Percentiles rank a stretch among this genome's conserved stretches.
Conservation (phyloP, 1,140 invertebrate species). For the Muscidifurax raptorellus region DNA sequence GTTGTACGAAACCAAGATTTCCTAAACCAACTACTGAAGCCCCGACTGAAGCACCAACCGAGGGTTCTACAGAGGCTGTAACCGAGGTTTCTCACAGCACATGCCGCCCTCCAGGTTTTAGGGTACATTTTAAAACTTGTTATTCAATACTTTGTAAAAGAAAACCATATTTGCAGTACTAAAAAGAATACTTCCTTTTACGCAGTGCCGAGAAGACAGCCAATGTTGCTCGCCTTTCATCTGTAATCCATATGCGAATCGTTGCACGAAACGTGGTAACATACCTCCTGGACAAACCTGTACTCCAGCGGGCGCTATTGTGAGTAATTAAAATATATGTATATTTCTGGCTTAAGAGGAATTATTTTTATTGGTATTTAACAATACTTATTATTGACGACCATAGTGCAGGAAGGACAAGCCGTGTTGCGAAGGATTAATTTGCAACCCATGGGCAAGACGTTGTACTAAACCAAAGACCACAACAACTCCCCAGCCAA, state of each 20-base stretch:
- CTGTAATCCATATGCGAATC: background rate
- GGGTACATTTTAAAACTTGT: no score
- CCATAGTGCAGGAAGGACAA: background rate
- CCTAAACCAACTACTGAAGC: background rate
- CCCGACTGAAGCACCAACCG: no score
- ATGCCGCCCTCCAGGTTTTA: no score
- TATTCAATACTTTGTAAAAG: no score
- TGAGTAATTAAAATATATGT: background rate
- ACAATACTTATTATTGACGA: background rate
- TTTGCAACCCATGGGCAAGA: background rate
- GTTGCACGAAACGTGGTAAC: background rate
- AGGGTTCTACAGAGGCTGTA: no score
- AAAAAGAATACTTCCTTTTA: no score
- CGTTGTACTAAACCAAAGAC: background rate
- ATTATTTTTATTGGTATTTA: background rate
- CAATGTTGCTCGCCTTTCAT: background rate
- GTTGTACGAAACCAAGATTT: background rate
- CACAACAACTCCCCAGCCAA: background rate
- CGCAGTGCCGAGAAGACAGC: background rate
- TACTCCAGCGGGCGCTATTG: constrained; percentile 3
- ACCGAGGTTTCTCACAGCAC: no score
- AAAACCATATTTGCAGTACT: no score
- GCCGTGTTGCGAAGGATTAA: background rate
- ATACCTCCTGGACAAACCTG: background rate
- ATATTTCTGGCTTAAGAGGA: background rate